Evolutionary conservation across 2,113 vertebrate genomes (phyloP).

Genomic region (Lagopus muta): DNA sequence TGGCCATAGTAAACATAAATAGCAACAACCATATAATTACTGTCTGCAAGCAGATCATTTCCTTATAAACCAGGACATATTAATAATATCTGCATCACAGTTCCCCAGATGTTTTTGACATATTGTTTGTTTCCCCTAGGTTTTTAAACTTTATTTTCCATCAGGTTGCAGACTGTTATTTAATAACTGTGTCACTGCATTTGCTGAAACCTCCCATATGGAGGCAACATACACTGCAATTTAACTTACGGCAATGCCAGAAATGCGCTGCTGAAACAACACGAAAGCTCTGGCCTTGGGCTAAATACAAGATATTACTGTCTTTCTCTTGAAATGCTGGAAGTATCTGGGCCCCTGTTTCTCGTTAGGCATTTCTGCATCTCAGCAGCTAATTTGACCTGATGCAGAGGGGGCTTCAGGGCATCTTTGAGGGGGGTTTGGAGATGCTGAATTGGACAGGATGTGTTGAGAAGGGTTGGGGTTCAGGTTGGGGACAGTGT

Average conservation of each 20-base stretch:
- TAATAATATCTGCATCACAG: accelerated
- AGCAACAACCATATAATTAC: not conserved
- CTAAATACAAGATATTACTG: not conserved
- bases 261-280: not conserved
- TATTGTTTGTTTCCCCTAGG: not conserved
- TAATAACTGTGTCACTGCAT: not conserved
- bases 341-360: not conserved
- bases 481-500: not conserved
- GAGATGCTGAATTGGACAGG: not conserved
- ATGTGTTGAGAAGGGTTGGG: not conserved
- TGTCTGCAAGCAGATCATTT: not conserved
- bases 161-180: not conserved
- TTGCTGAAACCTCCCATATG: not conserved
- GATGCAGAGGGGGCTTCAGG: not conserved
- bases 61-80: not conserved
- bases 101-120: not conserved
- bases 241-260: not conserved
- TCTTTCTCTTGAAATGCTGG: constrained; percentile 9
- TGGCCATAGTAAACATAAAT: not conserved
- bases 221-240: not conserved
- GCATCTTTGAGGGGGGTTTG: not conserved
- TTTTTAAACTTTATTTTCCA: not conserved
- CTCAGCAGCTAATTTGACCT: not conserved
- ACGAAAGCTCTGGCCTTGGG: not conserved
- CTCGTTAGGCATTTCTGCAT: not conserved